Percentiles rank a stretch among this genome's conserved stretches.
Conservation (phyloP, 1,140 invertebrate genomes). For the Drosophila pseudoobscura region DNA sequence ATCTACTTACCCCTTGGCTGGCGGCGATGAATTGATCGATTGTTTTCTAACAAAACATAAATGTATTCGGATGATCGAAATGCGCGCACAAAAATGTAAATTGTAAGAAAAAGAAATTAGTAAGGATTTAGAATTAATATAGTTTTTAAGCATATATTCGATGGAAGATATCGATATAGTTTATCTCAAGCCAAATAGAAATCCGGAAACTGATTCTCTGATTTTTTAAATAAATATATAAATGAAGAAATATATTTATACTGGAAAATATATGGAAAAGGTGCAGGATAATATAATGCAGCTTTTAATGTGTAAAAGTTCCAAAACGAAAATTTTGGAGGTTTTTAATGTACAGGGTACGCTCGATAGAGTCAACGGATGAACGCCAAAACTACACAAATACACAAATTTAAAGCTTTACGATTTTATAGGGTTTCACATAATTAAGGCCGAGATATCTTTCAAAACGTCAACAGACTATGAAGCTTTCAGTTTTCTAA, state of each 20-base stretch:
- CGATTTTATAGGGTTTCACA: too few species aligned
- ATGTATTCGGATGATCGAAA: slow-evolving; percentile 70
- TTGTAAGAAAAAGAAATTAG: slow-evolving; percentile 81
- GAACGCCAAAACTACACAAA: too few species aligned
- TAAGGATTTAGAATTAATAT: slow-evolving; percentile 49
- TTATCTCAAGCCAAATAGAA: slow-evolving; percentile 15
- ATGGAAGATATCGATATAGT: slow-evolving; percentile 10
- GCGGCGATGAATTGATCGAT: slow-evolving; percentile 79
- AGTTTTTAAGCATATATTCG: slow-evolving; percentile 14
- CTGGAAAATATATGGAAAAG: too few species aligned
- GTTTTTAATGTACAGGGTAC: too few species aligned
- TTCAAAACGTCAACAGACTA: too few species aligned
- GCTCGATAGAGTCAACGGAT: too few species aligned
- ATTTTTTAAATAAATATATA: not conserved
- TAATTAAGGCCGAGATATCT: too few species aligned
- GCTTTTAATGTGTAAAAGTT: too few species aligned
- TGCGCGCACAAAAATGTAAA: slow-evolving; percentile 70
- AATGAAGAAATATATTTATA: not conserved
- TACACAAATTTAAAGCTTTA: too few species aligned
- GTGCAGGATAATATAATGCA: too few species aligned
- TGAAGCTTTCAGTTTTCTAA: too few species aligned
- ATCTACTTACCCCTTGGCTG: slow-evolving; percentile 72
- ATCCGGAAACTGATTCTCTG: not conserved
- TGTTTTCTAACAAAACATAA: slow-evolving; percentile 79
- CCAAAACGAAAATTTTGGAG: too few species aligned